These are phyloP conservation scores for Drosophila navojoa DNA, from an alignment of 1,140 invertebrate genomes.

Conservation along the genomic window DNA sequence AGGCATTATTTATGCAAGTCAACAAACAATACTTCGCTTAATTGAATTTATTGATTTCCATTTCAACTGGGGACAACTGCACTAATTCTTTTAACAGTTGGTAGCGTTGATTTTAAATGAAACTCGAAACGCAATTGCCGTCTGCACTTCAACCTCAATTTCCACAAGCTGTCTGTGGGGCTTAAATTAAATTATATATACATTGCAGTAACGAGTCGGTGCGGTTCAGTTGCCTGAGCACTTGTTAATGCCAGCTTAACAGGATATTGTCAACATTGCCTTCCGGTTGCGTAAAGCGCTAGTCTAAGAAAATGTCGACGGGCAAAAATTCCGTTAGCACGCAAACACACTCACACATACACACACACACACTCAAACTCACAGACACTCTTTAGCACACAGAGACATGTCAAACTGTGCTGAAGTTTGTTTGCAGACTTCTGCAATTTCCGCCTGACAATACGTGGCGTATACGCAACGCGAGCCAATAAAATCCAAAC, in stretches of 20 bases:
- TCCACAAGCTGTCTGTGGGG: conserved; percentile 36
- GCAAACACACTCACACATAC: conserved; percentile 17
- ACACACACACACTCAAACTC: conserved; percentile 15
- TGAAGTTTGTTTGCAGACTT: conserved; percentile 70
- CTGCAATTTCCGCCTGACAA: conserved; percentile 72
- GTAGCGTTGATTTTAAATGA: conserved; percentile 17
- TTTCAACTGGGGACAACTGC: conserved; percentile 1
- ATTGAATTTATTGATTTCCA: conserved; percentile 45
- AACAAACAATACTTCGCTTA: conserved; percentile 1
- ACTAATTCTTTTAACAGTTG: conserved; percentile 11
- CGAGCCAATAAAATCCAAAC: conserved; percentile 17
- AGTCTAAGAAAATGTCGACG: conserved; percentile 50
- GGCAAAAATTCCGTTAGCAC: conserved; percentile 44
- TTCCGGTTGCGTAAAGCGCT: conserved; percentile 35
- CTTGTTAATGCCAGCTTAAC: conserved; percentile 66
- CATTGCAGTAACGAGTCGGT: conserved; percentile 10
- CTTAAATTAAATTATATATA: conserved; percentile 63
- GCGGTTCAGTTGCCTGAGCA: conserved; percentile 23
- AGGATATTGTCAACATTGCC: conserved; percentile 74
- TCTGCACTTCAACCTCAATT: conserved; percentile 66
- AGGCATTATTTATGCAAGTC: conserved; percentile 12
- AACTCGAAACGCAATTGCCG: conserved; percentile 45
- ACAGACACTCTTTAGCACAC: conserved; percentile 26
- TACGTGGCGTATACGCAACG: conserved; percentile 64
- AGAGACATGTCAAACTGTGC: conserved; percentile 33